A percentile compares a stretch with the other conserved stretches of the same genome.
These are phyloP conservation scores for Coregonus ussuriensis DNA, from an alignment of 2,797 vertebrate genomes.

Conservation along the genomic window DNA sequence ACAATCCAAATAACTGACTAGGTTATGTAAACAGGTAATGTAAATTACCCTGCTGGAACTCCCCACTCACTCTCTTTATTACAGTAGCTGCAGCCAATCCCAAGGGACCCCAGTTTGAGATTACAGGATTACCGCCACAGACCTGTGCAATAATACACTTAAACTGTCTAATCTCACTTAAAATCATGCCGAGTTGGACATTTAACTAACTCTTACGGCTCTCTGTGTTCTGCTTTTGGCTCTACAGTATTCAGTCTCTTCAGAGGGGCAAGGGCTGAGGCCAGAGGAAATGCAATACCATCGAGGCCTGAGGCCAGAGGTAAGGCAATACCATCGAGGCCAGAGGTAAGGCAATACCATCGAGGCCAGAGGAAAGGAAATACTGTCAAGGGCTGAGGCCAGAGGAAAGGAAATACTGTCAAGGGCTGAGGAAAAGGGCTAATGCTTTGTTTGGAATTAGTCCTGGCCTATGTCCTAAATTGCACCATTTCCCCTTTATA, in stretches of 20 bases:
- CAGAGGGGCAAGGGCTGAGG: neutral
- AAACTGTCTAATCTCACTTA: slow-evolving; percentile 40
- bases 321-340: too few species aligned
- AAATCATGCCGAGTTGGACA: slow-evolving; percentile 18
- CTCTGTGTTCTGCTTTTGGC: neutral
- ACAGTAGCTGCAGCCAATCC: slow-evolving; percentile 45
- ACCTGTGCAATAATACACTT: slow-evolving; percentile 52
- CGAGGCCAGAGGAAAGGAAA: too few species aligned
- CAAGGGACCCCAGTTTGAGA: slow-evolving; percentile 38
- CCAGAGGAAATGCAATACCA: too few species aligned
- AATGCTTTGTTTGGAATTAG: neutral
- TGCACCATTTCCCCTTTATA: too few species aligned
- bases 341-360: too few species aligned
- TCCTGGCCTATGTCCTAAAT: neutral
- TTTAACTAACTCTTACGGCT: neutral
- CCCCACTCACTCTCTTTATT: slow-evolving; percentile 25
- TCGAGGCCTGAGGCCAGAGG: neutral
- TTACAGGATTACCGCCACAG: slow-evolving; percentile 48
- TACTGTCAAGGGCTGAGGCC: too few species aligned
- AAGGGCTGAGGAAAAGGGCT: neutral
- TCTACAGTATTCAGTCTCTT: neutral
- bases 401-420: too few species aligned
- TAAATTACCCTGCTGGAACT: slow-evolving; percentile 48
- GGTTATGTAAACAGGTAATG: slow-evolving; percentile 54
- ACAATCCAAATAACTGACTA: slow-evolving; percentile 49